Evolutionary conservation across 2,797 vertebrate species (phyloP), one percentile per base, ranked within the genome.

Genomic region (Mus spretus): DNA sequence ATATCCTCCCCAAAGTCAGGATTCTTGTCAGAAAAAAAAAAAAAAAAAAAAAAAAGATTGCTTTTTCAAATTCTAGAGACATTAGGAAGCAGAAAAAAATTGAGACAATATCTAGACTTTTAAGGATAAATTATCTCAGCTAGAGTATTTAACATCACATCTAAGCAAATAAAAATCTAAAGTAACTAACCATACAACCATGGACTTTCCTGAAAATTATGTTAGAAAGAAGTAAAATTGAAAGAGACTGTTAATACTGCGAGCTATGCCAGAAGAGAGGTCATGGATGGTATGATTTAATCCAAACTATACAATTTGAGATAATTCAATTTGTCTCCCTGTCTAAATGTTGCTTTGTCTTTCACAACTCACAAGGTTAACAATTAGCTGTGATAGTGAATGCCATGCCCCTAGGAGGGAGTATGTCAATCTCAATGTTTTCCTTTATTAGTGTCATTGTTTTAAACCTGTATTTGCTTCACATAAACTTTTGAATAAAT

Each of bases 81-180:
- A 84, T 59, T 96, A 79, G 24, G 88, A 89, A 90, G 86, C 9
- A 91, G 15, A 7, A 79, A 93, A 70, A 37, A 74, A n/a, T 50
- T 72, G 80, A 81, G 72, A 59, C 6, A 40, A 34, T 4, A n/a
- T 79, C 37, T 34, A 37, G 4, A 31, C 10, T 72, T 93, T 95
- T 91, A 17, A 61, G 19, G 26, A 89, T 77, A 70, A 88, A 28
- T 65, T 65, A 44, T 70, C 3, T 79, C 40, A 37, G 1, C 67
- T 91, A 61, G 19, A 92, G 77, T 70, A 44, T 78, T 55, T 77
- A 78, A 79, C 28, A 61, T 12, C 34, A n/a, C 55, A 47, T 95
- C 50, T 92, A 77, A 90, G 63, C 1, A 75, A 26, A 70, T 34
- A 17, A n/a, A 95, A 84, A 81, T 96, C 34, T 84, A 87, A 94